Base-by-base conservation (phyloP, 2,888 invertebrate species). In the Cephus runcator region DNA sequence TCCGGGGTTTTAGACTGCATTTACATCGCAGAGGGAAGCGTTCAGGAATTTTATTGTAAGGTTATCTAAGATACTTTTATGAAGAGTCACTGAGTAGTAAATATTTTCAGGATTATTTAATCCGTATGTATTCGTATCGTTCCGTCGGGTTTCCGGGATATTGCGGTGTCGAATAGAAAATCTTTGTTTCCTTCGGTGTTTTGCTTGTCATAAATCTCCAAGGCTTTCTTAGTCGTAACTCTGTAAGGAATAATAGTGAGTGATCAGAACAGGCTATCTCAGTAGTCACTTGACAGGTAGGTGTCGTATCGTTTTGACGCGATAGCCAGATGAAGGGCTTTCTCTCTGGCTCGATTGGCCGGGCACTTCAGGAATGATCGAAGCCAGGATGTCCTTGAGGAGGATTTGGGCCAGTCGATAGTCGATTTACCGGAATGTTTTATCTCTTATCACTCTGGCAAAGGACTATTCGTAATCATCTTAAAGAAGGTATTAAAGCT, bases 391-490 rank as follows among this genome's bases (percentile, higher is more conserved):
- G 79, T 79, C 79, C 81, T 84, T 81, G 76, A 40, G 75, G 15
- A 81, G 73, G 77, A 81, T 84, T 75, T 85, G 82, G 83, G 82
- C 73, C 82, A 84, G 79, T 82, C 81, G 81, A 83, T 85, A 83
- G 75, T 79, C 75, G 75, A 82, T 83, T 30, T 12, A 56, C 12
- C 36, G 68, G 33, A 34, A 69, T 11, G 30, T 76, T 76, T 73
- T 69, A 30, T 40, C 30, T 23, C 23, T 9, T 15, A 9, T 56
- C 23, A 56, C 56, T 56, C 56, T 56, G 4, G 56, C 1, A 23
- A 56, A 56, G 56, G 23, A 56, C 23, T 56, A 9, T 23, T 56
- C 23, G 56, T 56, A 56, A 56, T 23, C 56, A 56, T 56, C 23
- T 56, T 23, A 56, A 56, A 56, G 56, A 56, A 56, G 56, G 9